Conservation (phyloP, 2,888 invertebrate species). For the Emmelina monodactyla region DNA sequence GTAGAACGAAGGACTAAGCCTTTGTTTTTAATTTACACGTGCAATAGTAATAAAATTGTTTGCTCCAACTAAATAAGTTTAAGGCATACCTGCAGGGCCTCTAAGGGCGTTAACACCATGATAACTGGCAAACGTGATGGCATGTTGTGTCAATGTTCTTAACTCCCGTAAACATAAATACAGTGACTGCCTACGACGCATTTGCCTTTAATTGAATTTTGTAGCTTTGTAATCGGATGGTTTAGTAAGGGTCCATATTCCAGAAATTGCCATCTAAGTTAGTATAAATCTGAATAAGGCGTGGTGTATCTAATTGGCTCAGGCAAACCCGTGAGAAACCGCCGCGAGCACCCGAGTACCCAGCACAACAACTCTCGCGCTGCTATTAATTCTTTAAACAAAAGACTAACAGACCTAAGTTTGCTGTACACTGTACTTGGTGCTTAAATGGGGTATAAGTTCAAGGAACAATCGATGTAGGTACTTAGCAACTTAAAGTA, state of each 20-base stretch:
- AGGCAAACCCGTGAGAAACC: slow-evolving; percentile 30
- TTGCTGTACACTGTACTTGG: too few relatives aligned
- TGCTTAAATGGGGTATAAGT: too few relatives aligned
- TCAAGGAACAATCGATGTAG: too few relatives aligned
- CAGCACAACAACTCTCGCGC: slow-evolving; percentile 6
- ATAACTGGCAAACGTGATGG: slow-evolving; percentile 29
- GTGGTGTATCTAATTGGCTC: slow-evolving; percentile 32
- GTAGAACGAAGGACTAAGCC: too few relatives aligned
- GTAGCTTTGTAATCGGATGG: slow-evolving; percentile 1
- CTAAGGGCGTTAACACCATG: slow-evolving; percentile 12
- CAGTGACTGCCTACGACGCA: too few relatives aligned
- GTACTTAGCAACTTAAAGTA: too few relatives aligned
- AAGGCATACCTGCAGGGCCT: slow-evolving; percentile 5
- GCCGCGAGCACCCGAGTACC: slow-evolving; percentile 20
- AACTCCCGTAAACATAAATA: slow-evolving; percentile 3
- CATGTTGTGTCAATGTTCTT: slow-evolving; percentile 39
- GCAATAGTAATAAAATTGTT: not conserved
- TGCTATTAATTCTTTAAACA: too few relatives aligned
- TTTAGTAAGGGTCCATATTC: not conserved
- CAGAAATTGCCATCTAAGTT: slow-evolving; percentile 3
- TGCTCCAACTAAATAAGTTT: not conserved
- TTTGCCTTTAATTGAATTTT: too few relatives aligned
- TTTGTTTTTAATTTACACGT: not conserved
- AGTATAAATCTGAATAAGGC: slow-evolving; percentile 14
- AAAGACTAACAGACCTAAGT: too few relatives aligned